phyloP scores from a whole-genome alignment of 2,797 vertebrate genomes.

The Gadopsis bispinosus region DNA sequence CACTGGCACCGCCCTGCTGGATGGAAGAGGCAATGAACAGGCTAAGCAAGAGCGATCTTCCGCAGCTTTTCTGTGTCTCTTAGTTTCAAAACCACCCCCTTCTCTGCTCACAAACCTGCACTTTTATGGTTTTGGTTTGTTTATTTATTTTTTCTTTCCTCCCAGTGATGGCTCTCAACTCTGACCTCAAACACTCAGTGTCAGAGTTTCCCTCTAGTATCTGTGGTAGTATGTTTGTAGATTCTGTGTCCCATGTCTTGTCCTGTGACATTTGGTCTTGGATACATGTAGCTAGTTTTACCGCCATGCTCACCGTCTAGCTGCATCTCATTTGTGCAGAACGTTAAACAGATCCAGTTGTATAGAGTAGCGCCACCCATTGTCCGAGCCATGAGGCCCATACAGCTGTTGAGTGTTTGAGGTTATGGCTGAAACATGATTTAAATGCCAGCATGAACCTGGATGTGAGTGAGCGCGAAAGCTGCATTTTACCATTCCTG shows the following conservation, averaged over 20 bases:
- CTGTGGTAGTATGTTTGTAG: conserved; percentile 63
- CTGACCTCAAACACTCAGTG: conserved; percentile 81
- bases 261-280: conserved; percentile 65
- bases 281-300: conserved; percentile 51
- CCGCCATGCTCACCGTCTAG: conserved; percentile 49
- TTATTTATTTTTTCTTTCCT: conserved; percentile 34
- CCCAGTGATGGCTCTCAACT: conserved; percentile 62
- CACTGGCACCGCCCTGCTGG: conserved; percentile 85
- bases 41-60: conserved; percentile 84
- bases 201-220: conserved; percentile 55
- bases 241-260: conserved; percentile 66
- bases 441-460: conserved; percentile 65
- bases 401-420: conserved; percentile 80
- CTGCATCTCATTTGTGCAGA: conserved; percentile 63
- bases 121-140: conserved; percentile 48
- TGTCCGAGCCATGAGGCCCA: conserved; percentile 45
- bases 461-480: conserved; percentile 49
- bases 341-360: conserved; percentile 39
- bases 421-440: conserved; percentile 69
- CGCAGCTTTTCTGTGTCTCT: conserved; percentile 73
- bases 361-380: conserved; percentile 60
- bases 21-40: conserved; percentile 88
- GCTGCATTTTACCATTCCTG: conserved; percentile 34
- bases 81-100: conserved; percentile 58
- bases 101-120: conserved; percentile 62